Evolutionary conservation across 35 echinoderm and acorn worm genomes (phyloP).

Genomic region (Amphiura filiformis): DNA sequence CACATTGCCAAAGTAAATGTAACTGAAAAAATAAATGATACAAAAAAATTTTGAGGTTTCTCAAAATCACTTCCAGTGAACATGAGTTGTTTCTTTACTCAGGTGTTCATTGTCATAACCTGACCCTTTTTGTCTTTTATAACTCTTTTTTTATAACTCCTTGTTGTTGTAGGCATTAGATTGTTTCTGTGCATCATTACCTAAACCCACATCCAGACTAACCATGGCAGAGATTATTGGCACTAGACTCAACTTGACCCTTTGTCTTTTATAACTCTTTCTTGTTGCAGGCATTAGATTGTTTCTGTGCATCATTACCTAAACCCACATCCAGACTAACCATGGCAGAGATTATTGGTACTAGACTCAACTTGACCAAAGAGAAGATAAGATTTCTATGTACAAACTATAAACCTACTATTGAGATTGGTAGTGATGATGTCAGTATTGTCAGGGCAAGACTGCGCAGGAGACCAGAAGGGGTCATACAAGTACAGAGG

Average conservation of each 20-base stretch:
- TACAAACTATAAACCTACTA: slow-evolving; percentile 75
- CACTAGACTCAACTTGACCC: too few relatives aligned
- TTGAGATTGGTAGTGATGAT: slow-evolving; percentile 29
- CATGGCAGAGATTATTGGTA: slow-evolving; percentile 68
- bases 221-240: slow-evolving; percentile 67
- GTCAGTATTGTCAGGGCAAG: slow-evolving; percentile 61
- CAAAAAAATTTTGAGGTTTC: too few relatives aligned
- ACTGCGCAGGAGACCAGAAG: slow-evolving; percentile 45
- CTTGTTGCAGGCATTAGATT: slow-evolving; percentile 76
- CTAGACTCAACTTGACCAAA: slow-evolving; percentile 62
- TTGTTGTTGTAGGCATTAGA: slow-evolving; percentile 67
- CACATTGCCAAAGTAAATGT: too few relatives aligned
- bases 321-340: slow-evolving; percentile 52
- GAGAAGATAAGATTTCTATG: slow-evolving; percentile 75
- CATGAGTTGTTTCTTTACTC: too few relatives aligned
- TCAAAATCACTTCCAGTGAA: too few relatives aligned
- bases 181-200: slow-evolving; percentile 75
- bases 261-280: not conserved
- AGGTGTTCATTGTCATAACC: too few relatives aligned
- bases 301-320: slow-evolving; percentile 71
- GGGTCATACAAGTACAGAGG: slow-evolving; percentile 14
- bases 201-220: slow-evolving; percentile 58
- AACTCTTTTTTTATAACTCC: not conserved
- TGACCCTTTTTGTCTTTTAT: too few relatives aligned
- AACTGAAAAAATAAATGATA: too few relatives aligned